These are phyloP conservation scores for Uloborus plumipes DNA, from an alignment of 2,888 invertebrate species.

Conservation along the genomic window DNA sequence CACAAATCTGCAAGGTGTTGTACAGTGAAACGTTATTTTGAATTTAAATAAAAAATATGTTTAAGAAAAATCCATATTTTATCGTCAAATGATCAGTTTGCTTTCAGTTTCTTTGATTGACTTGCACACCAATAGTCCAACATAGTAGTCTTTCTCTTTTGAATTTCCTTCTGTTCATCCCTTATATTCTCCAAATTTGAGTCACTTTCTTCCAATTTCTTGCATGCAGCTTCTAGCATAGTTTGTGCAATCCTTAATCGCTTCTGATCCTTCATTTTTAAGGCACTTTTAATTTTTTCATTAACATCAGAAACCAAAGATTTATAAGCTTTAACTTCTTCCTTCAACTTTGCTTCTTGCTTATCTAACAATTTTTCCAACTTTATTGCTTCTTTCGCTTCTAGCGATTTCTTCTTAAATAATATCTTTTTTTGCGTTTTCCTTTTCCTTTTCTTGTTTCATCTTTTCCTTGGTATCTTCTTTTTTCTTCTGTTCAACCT, in stretches of 20 bases:
- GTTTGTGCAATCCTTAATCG: background rate
- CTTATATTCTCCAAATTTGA: background rate
- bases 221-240: constrained; percentile 3
- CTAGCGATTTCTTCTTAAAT: background rate
- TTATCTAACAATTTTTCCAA: background rate
- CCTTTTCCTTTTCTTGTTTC: background rate
- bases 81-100: too few relatives aligned
- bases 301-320: background rate
- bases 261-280: background rate
- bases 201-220: constrained; percentile 7
- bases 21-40: too few relatives aligned
- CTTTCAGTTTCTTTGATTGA: background rate
- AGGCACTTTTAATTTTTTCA: background rate
- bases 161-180: constrained; percentile 1
- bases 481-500: constrained; percentile 5
- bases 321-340: constrained; percentile 4
- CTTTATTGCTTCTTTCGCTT: constrained; percentile 1
- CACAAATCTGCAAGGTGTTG: too few relatives aligned
- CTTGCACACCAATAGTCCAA: background rate
- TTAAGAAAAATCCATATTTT: too few relatives aligned
- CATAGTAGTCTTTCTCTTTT: background rate
- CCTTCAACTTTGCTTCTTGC: background rate
- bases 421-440: too few relatives aligned
- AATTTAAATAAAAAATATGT: too few relatives aligned
- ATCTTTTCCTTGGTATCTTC: background rate